Percentiles rank a stretch among this genome's conserved stretches.
These are phyloP conservation scores for Thecocarcelia acutangulata DNA, from an alignment of 2,888 invertebrate species.

Conservation along the genomic window DNA sequence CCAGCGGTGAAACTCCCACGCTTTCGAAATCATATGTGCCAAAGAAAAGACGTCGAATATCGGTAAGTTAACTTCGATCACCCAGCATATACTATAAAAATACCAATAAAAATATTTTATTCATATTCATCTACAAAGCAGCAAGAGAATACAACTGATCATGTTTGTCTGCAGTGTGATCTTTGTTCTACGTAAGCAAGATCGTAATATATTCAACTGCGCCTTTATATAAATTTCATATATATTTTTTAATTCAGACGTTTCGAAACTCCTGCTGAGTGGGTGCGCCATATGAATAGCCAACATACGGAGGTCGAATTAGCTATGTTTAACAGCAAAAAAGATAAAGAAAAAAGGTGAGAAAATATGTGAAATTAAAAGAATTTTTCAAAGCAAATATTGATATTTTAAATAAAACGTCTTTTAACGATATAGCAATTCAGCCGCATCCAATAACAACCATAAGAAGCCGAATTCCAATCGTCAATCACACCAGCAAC, in stretches of 20 bases:
- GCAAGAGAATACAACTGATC: conserved; percentile 84
- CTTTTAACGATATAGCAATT: conserved; percentile 8
- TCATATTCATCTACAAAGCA: conserved; percentile 78
- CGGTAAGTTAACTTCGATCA: conserved; percentile 80
- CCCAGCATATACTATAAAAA: too few species aligned
- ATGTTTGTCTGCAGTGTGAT: conserved; percentile 89
- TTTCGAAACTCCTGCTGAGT: conserved; percentile 90
- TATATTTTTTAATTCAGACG: conserved; percentile 74
- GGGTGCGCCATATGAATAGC: conserved; percentile 93
- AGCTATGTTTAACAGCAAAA: conserved; percentile 83
- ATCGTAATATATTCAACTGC: neutral
- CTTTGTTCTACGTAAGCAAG: conserved; percentile 86
- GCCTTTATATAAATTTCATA: neutral
- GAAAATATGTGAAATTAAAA: conserved; percentile 7
- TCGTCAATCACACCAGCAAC: conserved; percentile 59
- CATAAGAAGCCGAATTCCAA: conserved; percentile 58
- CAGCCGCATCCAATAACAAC: conserved; percentile 59
- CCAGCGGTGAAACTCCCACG: conserved; percentile 60
- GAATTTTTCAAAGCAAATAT: conserved; percentile 2
- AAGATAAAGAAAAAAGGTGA: conserved; percentile 76
- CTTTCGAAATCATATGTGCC: conserved; percentile 77
- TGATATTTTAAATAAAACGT: neutral
- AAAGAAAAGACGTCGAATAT: conserved; percentile 83
- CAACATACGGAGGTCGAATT: conserved; percentile 91
- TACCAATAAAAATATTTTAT: conserved; percentile 33